phyloP scores from a whole-genome alignment of 2,113 vertebrate genomes.

The Gallinago undulata region DNA sequence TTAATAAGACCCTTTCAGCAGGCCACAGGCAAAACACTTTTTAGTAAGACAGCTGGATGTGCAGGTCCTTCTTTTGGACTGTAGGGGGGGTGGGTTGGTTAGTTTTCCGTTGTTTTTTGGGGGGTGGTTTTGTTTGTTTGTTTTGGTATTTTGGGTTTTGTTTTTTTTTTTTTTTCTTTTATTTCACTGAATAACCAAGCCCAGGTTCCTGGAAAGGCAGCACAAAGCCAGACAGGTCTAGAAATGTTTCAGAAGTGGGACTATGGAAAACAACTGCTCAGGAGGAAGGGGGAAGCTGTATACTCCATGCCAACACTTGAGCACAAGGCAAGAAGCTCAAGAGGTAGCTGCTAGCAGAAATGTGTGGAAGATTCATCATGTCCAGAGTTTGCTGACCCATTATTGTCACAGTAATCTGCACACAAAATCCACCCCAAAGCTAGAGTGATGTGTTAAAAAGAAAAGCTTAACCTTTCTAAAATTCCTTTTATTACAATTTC shows the following conservation, averaged over 20 bases:
- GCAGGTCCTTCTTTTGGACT: background rate
- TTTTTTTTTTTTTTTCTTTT: background rate
- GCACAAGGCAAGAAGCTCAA: background rate
- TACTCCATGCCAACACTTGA: background rate
- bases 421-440: background rate
- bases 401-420: background rate
- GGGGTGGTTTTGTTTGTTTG: background rate
- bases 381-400: background rate
- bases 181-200: background rate
- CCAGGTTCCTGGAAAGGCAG: background rate
- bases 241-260: background rate
- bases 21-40: background rate
- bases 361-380: background rate
- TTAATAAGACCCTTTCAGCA: background rate
- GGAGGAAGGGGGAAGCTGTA: background rate
- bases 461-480: background rate
- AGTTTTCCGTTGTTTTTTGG: background rate
- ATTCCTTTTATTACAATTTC: background rate
- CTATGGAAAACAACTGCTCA: accelerated
- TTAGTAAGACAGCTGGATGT: background rate
- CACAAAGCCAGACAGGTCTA: background rate
- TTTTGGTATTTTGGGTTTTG: background rate
- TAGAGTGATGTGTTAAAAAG: background rate
- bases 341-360: background rate
- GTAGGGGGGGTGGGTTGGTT: background rate